Evolutionary conservation across 2,888 invertebrate genomes (phyloP).

Genomic region (Acrobasis suavella): DNA sequence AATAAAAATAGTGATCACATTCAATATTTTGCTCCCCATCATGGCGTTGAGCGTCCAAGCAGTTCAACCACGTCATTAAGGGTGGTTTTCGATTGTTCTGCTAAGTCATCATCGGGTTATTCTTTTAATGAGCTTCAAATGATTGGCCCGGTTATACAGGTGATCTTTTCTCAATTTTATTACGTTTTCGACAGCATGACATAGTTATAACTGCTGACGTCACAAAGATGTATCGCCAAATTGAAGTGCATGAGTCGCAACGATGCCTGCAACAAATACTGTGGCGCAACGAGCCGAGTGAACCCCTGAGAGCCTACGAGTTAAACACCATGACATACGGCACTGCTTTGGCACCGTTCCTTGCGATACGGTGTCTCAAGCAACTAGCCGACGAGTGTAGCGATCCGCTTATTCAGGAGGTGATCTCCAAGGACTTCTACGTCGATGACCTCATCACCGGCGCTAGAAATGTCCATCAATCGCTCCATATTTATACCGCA

Average conservation of each 20-base stretch:
- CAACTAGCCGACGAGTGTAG: not conserved
- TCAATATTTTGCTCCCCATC: too few species aligned
- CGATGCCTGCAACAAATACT: not conserved
- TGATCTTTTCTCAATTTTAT: slow-evolving; percentile 6
- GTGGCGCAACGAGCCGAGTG: not conserved
- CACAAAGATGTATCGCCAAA: slow-evolving; percentile 9
- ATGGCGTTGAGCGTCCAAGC: too few species aligned
- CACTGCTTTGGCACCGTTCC: not conserved
- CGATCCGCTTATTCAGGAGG: too few species aligned
- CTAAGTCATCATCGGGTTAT: too few species aligned
- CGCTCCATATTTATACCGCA: not conserved
- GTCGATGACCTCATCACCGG: slow-evolving; percentile 22
- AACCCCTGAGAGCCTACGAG: not conserved
- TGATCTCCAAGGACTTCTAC: slow-evolving; percentile 11
- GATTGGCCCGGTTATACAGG: slow-evolving; percentile 18
- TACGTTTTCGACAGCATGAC: slow-evolving; percentile 1
- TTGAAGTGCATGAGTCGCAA: not conserved
- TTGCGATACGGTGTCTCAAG: not conserved
- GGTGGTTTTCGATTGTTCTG: too few species aligned
- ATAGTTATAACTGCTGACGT: slow-evolving; percentile 1
- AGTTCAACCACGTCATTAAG: too few species aligned
- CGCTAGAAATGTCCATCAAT: not conserved
- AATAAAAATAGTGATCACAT: too few species aligned
- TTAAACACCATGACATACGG: slow-evolving; percentile 1
- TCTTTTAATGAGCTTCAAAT: too few species aligned